Percentiles rank a stretch among this genome's conserved stretches.
phyloP scores from a whole-genome alignment of 2,797 vertebrate genomes.

The Eidolon dupreanum region DNA sequence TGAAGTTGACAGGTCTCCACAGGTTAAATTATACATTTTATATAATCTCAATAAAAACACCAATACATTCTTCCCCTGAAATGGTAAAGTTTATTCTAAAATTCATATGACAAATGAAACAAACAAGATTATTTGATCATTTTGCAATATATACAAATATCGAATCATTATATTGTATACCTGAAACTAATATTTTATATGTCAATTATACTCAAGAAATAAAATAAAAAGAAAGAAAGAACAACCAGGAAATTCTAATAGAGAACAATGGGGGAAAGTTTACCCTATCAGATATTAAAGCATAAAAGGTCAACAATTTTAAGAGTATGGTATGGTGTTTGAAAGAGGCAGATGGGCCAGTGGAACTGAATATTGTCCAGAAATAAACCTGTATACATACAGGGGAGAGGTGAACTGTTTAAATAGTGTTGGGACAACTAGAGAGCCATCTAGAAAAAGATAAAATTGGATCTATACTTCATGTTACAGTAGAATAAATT shows the following conservation, averaged over 20 bases:
- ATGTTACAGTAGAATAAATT: not conserved
- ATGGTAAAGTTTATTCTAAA: not conserved
- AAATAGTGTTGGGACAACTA: not conserved
- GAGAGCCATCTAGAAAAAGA: not conserved
- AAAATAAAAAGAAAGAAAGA: not conserved
- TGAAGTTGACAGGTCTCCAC: not conserved
- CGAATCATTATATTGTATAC: too few species aligned
- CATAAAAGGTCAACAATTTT: not conserved
- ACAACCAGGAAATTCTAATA: not conserved
- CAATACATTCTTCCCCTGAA: not conserved
- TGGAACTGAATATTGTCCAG: not conserved
- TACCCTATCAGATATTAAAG: not conserved
- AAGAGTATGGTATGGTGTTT: not conserved
- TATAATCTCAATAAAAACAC: not conserved
- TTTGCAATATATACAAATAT: not conserved
- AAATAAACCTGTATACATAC: not conserved
- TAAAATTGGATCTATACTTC: not conserved
- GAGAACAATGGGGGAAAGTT: not conserved
- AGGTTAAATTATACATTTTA: not conserved
- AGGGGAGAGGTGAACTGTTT: not conserved
- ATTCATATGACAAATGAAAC: not conserved
- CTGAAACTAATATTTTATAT: too few species aligned
- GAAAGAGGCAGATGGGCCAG: not conserved
- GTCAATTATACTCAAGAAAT: not conserved
- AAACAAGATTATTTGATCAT: not conserved